Evolutionary conservation across 2,888 invertebrate species (phyloP), one percentile per base, ranked within the genome.

Genomic region (Tinea pellionella): DNA sequence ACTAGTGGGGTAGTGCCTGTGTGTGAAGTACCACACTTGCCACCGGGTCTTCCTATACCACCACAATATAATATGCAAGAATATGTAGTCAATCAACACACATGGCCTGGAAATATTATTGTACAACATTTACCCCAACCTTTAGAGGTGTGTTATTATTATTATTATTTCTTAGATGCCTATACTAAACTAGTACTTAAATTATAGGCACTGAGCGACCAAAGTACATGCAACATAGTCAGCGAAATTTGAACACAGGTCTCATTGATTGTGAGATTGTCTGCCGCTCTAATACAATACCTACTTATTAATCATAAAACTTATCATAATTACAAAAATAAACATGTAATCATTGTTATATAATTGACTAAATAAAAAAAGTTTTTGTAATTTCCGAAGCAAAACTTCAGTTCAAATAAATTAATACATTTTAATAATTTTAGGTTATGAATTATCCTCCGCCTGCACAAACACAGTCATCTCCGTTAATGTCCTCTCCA

Each of bases 401-500:
- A n/a, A n/a, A n/a, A n/a, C n/a, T n/a, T n/a, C n/a, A n/a, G n/a
- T n/a, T n/a, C n/a, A n/a, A n/a, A 24, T 24, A 24, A 6, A 24
- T 24, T 24, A 24, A 24, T 24, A 24, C 2, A 24, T 24, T 24
- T 3, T 24, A 24, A 24, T 37, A 6, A 37, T 61, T 56, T 8
- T 70, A 87, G 87, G 80, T 85, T 30, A 67, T 86, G 64, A 85
- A 77, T 66, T 88, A 89, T 69, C 89, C 90, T 56, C 81, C 88
- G 11, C 59, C 61, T 11, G 62, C 63, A 37, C 78, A 73, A 6
- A 75, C 75, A 65, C 89, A 93, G 59, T 80, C 91, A 63, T 93
- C 94, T 58, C 93, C 94, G 11, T 89, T 93, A 76, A 89, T 93
- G 72, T 92, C 93, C 59, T 94, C 95, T 53, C 94, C 95, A 55